A percentile compares a stretch with the other conserved stretches of the same genome.
These are phyloP conservation scores for Stichopus chloronotus DNA, from an alignment of 35 echinoderm and acorn worm species.

Conservation along the genomic window DNA sequence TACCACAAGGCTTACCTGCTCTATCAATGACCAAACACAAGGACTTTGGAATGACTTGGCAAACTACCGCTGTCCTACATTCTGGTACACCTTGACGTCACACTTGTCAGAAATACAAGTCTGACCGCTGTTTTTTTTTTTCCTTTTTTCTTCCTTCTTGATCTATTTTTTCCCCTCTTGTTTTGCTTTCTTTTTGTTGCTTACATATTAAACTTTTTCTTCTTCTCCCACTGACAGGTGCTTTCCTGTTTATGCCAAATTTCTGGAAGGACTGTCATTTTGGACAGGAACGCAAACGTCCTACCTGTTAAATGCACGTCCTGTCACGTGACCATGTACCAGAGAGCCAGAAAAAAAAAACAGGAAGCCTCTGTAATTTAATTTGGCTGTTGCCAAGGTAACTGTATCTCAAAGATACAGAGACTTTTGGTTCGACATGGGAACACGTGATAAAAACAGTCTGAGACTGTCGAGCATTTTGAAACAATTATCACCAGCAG, in stretches of 20 bases:
- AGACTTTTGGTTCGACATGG: background rate
- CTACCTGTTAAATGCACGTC: background rate
- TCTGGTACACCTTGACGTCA: too few relatives aligned
- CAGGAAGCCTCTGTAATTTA: conserved; percentile 21
- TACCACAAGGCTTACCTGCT: too few relatives aligned
- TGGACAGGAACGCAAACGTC: conserved; percentile 25
- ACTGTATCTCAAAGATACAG: background rate
- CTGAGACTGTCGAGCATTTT: background rate
- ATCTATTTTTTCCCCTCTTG: too few relatives aligned
- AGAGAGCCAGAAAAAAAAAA: background rate
- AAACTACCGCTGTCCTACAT: too few relatives aligned
- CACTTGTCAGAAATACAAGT: too few relatives aligned
- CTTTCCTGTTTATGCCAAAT: conserved; percentile 43
- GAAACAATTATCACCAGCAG: background rate
- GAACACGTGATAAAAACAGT: conserved; percentile 1
- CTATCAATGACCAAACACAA: too few relatives aligned
- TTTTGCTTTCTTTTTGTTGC: background rate
- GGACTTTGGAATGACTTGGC: too few relatives aligned
- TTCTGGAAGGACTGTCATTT: conserved; percentile 13
- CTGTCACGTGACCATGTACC: background rate
- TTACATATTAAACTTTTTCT: background rate
- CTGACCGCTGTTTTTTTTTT: too few relatives aligned
- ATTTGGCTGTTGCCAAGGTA: conserved; percentile 21
- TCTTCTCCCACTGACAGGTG: background rate
- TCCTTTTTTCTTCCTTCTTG: too few relatives aligned